Evolutionary conservation across 1,140 invertebrate genomes (phyloP).

Genomic region (Caenorhabditis tropicalis): DNA sequence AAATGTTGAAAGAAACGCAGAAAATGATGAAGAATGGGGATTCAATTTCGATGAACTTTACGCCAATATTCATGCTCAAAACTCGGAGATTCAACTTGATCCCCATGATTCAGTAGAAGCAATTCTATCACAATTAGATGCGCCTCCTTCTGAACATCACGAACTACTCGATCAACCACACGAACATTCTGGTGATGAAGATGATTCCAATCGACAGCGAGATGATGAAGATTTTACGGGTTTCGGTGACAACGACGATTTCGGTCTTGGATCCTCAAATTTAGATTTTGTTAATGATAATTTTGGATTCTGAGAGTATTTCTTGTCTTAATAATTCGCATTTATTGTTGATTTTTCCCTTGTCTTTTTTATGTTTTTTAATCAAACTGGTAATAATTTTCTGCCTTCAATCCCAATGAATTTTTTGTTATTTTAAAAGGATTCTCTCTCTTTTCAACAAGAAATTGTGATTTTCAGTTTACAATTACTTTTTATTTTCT

Average conservation of each 20-base stretch:
- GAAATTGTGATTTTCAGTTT: too few species aligned
- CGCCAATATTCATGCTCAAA: background rate
- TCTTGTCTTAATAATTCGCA: background rate
- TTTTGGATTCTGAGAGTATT: background rate
- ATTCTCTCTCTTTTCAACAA: too few species aligned
- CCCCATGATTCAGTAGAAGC: background rate
- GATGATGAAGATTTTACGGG: conserved; percentile 1
- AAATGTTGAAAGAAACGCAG: background rate
- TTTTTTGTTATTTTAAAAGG: too few species aligned
- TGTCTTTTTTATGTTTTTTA: background rate
- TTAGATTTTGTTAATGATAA: conserved; percentile 30
- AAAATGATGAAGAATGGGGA: background rate
- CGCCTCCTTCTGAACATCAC: background rate
- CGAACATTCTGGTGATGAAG: conserved; percentile 2
- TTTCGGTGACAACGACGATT: background rate
- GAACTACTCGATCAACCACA: background rate
- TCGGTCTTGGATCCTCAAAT: background rate
- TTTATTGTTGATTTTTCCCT: background rate
- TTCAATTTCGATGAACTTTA: background rate
- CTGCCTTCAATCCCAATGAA: background rate
- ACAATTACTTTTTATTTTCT: too few species aligned
- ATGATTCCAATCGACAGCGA: background rate
- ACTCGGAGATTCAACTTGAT: background rate
- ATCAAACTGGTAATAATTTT: background rate
- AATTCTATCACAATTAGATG: background rate